Conservation (phyloP, 2,797 vertebrate genomes). For the Aplochiton taeniatus region DNA sequence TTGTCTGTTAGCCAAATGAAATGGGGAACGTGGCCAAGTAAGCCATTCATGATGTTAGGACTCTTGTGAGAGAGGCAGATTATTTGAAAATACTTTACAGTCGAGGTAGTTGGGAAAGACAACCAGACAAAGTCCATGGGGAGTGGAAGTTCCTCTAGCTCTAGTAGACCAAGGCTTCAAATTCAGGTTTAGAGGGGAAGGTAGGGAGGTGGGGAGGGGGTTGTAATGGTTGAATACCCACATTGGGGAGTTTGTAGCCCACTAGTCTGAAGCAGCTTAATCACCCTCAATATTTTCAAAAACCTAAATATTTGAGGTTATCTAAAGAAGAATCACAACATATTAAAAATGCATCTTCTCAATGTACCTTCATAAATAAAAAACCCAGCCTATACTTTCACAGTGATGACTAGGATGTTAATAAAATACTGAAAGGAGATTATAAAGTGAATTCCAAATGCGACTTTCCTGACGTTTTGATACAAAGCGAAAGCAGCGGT, state of each 20-base stretch:
- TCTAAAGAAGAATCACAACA: constrained; percentile 69
- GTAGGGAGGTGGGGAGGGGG: constrained; percentile 30
- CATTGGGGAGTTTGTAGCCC: constrained; percentile 66
- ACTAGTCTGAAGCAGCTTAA: constrained; percentile 80
- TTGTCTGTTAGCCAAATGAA: no score
- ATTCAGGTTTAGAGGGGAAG: constrained; percentile 36
- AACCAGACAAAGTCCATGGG: constrained; percentile 69
- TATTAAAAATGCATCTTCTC: constrained; percentile 73
- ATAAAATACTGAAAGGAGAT: constrained; percentile 83
- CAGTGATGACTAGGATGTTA: constrained; percentile 81
- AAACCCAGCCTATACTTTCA: constrained; percentile 79
- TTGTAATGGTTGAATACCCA: constrained; percentile 62
- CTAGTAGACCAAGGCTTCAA: constrained; percentile 11
- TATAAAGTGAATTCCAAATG: constrained; percentile 78
- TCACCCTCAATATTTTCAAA: constrained; percentile 71
- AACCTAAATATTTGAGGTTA: constrained; percentile 54
- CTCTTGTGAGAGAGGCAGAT: constrained; percentile 58
- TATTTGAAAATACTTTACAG: constrained; percentile 83
- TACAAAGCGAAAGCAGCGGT: constrained; percentile 79
- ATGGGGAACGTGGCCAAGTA: no score
- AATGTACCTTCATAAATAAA: constrained; percentile 87
- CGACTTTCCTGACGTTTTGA: constrained; percentile 63
- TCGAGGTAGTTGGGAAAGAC: constrained; percentile 94
- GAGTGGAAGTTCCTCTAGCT: no score
- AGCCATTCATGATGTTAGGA: constrained; percentile 38